These are phyloP conservation scores for Nomada fabriciana DNA, from an alignment of 2,888 invertebrate species.

Conservation along the genomic window DNA sequence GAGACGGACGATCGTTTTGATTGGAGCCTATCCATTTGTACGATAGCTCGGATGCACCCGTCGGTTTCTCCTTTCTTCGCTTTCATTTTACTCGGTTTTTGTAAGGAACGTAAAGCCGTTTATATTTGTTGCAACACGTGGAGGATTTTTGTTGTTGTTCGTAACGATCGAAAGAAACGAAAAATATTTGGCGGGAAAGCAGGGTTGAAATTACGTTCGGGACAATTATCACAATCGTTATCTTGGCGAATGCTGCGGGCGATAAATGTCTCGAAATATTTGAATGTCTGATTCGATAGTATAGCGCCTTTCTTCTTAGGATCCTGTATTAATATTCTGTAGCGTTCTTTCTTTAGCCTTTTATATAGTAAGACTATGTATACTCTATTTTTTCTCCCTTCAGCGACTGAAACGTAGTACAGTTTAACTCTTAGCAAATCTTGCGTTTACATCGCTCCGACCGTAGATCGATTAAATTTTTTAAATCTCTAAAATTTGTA, in stretches of 20 bases:
- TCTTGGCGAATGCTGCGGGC: slow-evolving; percentile 44
- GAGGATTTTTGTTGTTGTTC: slow-evolving; percentile 2
- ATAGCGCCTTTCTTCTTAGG: slow-evolving; percentile 58
- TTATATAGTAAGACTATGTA: slow-evolving; percentile 42
- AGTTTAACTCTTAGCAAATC: slow-evolving; percentile 29
- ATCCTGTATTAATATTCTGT: slow-evolving; percentile 63
- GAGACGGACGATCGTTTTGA: neutral
- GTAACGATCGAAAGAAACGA: neutral
- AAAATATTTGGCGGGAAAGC: neutral
- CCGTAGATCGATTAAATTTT: slow-evolving; percentile 27
- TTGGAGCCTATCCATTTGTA: neutral
- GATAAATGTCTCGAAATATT: slow-evolving; percentile 28
- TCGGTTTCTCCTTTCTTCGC: neutral
- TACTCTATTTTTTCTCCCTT: slow-evolving; percentile 45
- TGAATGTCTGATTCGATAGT: slow-evolving; percentile 46
- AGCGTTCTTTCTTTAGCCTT: slow-evolving; percentile 59
- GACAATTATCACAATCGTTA: neutral
- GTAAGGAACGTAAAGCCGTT: neutral
- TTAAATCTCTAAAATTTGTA: slow-evolving; percentile 12
- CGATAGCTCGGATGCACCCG: neutral
- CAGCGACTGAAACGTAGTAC: slow-evolving; percentile 54
- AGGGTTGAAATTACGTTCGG: neutral
- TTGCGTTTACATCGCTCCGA: slow-evolving; percentile 28
- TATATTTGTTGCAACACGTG: neutral
- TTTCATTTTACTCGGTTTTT: neutral